Percentiles rank a stretch among this genome's conserved stretches.
Conservation (phyloP, 2,797 vertebrate genomes). For the Trematomus bernacchii region DNA sequence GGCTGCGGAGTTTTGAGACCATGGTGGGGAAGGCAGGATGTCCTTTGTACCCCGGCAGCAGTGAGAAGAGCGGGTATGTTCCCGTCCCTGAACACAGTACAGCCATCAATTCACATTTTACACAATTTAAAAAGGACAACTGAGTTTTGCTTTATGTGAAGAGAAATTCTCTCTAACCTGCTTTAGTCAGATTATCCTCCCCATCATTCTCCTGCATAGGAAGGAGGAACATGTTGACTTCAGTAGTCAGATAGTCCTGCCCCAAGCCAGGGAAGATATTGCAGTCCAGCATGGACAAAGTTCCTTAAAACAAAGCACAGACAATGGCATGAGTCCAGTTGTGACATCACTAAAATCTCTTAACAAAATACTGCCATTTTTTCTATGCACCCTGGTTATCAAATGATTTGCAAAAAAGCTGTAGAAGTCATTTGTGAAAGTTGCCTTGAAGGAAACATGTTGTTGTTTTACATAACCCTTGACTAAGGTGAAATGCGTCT, state of each 20-base stretch:
- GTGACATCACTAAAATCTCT: not conserved
- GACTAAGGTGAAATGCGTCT: too few relatives aligned
- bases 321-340: not conserved
- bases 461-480: too few relatives aligned
- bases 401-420: too few relatives aligned
- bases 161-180: conserved; percentile 78
- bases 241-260: conserved; percentile 87
- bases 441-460: too few relatives aligned
- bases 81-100: conserved; percentile 74
- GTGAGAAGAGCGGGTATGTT: conserved; percentile 88
- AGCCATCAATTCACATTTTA: not conserved
- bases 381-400: too few relatives aligned
- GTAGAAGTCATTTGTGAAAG: too few relatives aligned
- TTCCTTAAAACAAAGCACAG: conserved; percentile 78
- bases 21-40: conserved; percentile 90
- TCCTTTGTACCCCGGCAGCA: conserved; percentile 91
- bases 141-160: not conserved
- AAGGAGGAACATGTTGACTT: conserved; percentile 94
- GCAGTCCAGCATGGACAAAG: conserved; percentile 92
- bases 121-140: not conserved
- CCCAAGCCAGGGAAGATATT: conserved; percentile 91
- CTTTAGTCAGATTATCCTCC: conserved; percentile 87
- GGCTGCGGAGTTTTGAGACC: conserved; percentile 90
- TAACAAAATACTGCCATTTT: not conserved
- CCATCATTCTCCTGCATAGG: conserved; percentile 90